Evolutionary conservation across 1,140 invertebrate species (phyloP).

Genomic region (Proales similis): DNA sequence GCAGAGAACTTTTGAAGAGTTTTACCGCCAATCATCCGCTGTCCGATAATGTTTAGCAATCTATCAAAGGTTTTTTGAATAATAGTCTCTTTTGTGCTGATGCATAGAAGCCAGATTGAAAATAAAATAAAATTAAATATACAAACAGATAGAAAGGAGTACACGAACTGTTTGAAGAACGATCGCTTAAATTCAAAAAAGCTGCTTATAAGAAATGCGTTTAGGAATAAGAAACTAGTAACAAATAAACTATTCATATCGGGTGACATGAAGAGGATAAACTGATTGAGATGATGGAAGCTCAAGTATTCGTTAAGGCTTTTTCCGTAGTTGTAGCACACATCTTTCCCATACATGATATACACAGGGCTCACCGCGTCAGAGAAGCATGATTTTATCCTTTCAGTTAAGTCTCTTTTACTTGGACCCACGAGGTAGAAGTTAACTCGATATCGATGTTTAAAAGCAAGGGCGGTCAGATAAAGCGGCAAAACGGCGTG

Average conservation of each 20-base stretch:
- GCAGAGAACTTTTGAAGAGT: background rate
- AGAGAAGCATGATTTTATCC: conserved; percentile 15
- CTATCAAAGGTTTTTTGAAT: too few relatives aligned
- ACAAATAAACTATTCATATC: conserved; percentile 33
- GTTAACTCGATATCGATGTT: conserved; percentile 12
- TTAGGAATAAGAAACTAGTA: conserved; percentile 9
- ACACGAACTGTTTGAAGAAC: conserved; percentile 14
- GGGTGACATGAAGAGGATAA: conserved; percentile 20
- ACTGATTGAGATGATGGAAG: conserved; percentile 21
- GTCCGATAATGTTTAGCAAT: too few relatives aligned
- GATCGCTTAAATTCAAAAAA: conserved; percentile 25
- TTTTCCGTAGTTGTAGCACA: conserved; percentile 31
- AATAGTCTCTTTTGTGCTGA: too few relatives aligned
- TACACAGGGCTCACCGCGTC: conserved; percentile 21
- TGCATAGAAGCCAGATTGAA: conserved; percentile 17
- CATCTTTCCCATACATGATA: conserved; percentile 6
- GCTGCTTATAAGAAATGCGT: background rate
- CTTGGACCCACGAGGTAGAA: conserved; percentile 15
- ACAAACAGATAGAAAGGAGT: conserved; percentile 3
- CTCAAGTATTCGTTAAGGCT: conserved; percentile 28
- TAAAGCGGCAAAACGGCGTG: conserved; percentile 8
- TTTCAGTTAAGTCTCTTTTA: background rate
- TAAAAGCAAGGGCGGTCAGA: conserved; percentile 20
- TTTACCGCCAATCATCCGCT: background rate
- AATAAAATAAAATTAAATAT: conserved; percentile 32